These are phyloP conservation scores for Lathronympha strigana DNA, from an alignment of 2,888 invertebrate genomes.

Conservation along the genomic window DNA sequence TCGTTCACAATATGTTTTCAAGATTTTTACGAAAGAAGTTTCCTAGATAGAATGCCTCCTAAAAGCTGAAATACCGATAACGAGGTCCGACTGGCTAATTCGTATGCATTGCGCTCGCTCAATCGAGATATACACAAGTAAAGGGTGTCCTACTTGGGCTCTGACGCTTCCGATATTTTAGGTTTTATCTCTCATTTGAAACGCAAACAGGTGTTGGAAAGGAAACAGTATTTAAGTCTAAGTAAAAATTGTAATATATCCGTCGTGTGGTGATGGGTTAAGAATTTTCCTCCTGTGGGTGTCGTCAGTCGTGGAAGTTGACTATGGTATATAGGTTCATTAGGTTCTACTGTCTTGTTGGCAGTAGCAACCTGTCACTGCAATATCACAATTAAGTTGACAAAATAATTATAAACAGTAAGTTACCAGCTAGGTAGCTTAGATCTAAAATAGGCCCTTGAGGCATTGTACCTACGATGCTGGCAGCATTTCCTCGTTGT, in stretches of 20 bases:
- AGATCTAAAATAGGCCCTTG: no score
- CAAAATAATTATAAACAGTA: no score
- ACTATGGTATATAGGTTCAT: no score
- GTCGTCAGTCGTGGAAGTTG: no score
- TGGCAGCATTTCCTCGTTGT: no score
- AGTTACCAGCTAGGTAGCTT: no score
- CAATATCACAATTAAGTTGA: no score
- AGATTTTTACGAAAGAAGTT: constrained; percentile 9
- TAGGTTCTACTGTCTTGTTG: no score
- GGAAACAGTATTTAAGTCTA: neutral
- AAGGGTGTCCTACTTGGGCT: constrained; percentile 12
- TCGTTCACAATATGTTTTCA: neutral
- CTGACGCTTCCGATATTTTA: constrained; percentile 27
- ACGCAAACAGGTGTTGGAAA: neutral
- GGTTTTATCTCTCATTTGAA: constrained; percentile 16
- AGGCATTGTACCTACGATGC: no score
- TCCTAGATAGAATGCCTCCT: constrained; percentile 10
- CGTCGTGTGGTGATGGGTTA: no score
- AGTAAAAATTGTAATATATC: neutral
- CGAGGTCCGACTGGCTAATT: constrained; percentile 42
- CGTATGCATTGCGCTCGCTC: constrained; percentile 48
- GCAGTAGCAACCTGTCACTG: no score
- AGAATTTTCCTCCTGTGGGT: no score
- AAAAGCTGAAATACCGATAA: constrained; percentile 40
- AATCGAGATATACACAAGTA: constrained; percentile 44